Percentiles rank a stretch among this genome's conserved stretches.
phyloP scores from a whole-genome alignment of 2,888 invertebrate genomes.

The Heliconius ethilla region DNA sequence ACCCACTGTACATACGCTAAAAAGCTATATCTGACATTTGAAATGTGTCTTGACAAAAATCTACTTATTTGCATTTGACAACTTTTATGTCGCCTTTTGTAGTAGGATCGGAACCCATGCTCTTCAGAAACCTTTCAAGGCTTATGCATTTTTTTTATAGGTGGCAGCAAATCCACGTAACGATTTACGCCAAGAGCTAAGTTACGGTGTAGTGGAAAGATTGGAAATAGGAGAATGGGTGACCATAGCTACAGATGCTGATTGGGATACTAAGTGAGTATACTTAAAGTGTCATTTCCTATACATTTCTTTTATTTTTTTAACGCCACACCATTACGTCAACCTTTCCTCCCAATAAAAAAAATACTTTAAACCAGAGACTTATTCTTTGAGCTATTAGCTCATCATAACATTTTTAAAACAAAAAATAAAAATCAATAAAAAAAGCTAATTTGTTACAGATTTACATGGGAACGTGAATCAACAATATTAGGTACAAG shows the following conservation, averaged over 20 bases:
- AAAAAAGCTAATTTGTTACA: conserved; percentile 57
- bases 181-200: conserved; percentile 85
- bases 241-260: conserved; percentile 87
- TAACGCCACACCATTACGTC: too few relatives aligned
- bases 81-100: too few relatives aligned
- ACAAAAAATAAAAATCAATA: not conserved
- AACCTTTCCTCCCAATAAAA: too few relatives aligned
- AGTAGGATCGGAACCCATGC: too few relatives aligned
- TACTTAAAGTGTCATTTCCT: not conserved
- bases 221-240: conserved; percentile 81
- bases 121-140: too few relatives aligned
- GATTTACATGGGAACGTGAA: conserved; percentile 90
- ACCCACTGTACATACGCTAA: too few relatives aligned
- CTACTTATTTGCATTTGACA: too few relatives aligned
- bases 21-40: too few relatives aligned
- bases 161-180: conserved; percentile 88
- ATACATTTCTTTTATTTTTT: not conserved
- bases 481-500: conserved; percentile 83
- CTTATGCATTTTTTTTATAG: conserved; percentile 59
- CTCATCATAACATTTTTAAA: too few relatives aligned
- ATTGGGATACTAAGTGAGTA: conserved; percentile 89
- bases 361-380: too few relatives aligned
- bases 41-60: too few relatives aligned
- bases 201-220: conserved; percentile 85
- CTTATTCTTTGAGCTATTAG: too few relatives aligned